Evolutionary conservation across 2,797 vertebrate species (phyloP), one percentile per base, ranked within the genome.

Genomic region (Tapera naevia): DNA sequence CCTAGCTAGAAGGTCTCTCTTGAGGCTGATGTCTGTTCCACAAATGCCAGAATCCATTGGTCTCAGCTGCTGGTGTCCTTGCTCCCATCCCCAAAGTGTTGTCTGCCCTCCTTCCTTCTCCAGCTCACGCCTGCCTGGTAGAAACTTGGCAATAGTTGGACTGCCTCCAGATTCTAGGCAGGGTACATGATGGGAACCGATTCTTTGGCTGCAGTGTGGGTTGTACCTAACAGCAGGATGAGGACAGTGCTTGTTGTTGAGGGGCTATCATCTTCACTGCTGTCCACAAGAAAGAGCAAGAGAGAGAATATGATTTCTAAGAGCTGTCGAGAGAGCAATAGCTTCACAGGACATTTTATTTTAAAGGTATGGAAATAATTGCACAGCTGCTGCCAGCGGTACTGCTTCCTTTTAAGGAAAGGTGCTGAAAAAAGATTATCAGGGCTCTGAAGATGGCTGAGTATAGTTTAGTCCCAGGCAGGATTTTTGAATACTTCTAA

Each of bases 161-260:
- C 39, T 70, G 33, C 28, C 41, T 56, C 9, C 11, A 39, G 6
- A 48, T 81, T 58, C 16, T 37, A 39, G 60, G 28, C 35, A 67
- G 21, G 24, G n/a, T 39, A 6, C 2, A 0, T 37, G 56, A 57
- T 7, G 6, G 17, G 7, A 76, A 9, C 11, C 0, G 8, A 7
- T 30, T 87, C 17, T 79, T 45, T 81, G 64, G 13, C 33, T 91
- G 43, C 33, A 35, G 5, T 28, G 17, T 12, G 19, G 58, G 27
- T 46, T 65, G 33, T 71, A 53, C 33, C 19, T 69, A 69, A 51
- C 2, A 50, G 18, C 23, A 81, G 23, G 15, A 54, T 62, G 43
- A 75, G 70, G 60, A 28, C 66, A 92, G 41, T 53, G 15, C 8
- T 54, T 58, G 5, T 6, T 88, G 22, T 43, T 65, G 51, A 27